A percentile compares a stretch with the other conserved stretches of the same genome.
These are phyloP conservation scores for Melieria crassipennis DNA, from an alignment of 2,888 invertebrate genomes.

Conservation along the genomic window DNA sequence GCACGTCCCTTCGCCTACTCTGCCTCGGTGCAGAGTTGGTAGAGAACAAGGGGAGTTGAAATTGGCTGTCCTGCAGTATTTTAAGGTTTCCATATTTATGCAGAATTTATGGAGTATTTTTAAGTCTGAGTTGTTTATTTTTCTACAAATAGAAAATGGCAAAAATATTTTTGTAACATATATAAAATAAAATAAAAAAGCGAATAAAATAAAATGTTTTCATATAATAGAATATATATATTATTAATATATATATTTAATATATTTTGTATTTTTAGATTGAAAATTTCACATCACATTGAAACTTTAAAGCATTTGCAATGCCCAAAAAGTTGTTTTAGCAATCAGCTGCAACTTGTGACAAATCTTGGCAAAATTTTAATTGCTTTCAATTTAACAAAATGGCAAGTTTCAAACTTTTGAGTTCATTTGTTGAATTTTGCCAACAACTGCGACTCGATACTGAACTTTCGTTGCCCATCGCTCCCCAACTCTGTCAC, in stretches of 20 bases:
- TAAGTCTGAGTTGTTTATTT: not conserved
- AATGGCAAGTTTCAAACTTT: no score
- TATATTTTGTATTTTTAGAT: not conserved
- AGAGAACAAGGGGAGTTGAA: not conserved
- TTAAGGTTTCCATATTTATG: not conserved
- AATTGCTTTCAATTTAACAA: no score
- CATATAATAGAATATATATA: no score
- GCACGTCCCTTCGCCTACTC: conserved; percentile 35
- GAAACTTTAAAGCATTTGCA: not conserved
- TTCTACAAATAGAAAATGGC: not conserved
- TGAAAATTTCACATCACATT: not conserved
- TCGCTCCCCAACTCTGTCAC: no score
- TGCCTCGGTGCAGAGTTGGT: conserved; percentile 33
- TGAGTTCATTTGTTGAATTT: no score
- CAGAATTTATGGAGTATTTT: not conserved
- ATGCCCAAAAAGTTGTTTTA: no score
- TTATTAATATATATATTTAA: not conserved
- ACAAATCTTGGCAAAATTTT: no score
- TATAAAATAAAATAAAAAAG: not conserved
- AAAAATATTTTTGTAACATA: no score
- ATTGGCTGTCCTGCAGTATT: not conserved
- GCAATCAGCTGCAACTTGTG: no score
- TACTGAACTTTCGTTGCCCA: no score
- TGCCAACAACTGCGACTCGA: no score
- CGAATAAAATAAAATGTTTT: not conserved